These are phyloP conservation scores for Hoplias malabaricus DNA, from an alignment of 2,113 vertebrate genomes.

Conservation along the genomic window DNA sequence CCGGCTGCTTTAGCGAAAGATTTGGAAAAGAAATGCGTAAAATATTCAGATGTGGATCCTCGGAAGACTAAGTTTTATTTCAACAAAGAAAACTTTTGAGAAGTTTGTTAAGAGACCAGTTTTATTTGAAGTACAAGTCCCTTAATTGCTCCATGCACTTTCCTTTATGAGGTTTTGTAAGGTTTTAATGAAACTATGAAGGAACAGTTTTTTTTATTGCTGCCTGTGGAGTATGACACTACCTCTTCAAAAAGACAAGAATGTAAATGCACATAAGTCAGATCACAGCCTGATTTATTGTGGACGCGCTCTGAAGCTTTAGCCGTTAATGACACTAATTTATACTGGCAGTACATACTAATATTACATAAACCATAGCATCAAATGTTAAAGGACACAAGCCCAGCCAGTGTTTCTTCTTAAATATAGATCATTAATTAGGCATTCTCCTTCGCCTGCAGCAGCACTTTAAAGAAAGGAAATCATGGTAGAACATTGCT, in stretches of 20 bases:
- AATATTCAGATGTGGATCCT: slow-evolving; percentile 85
- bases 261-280: background rate
- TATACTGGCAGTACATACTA: too few relatives aligned
- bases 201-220: background rate
- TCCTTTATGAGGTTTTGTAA: background rate
- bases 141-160: background rate
- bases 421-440: too few relatives aligned
- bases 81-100: slow-evolving; percentile 93
- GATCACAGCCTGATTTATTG: background rate
- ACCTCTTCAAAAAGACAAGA: background rate
- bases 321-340: background rate
- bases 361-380: too few relatives aligned
- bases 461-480: too few relatives aligned
- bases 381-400: too few relatives aligned
- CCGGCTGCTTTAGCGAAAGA: slow-evolving; percentile 74
- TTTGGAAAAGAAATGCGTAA: slow-evolving; percentile 79
- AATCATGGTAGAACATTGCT: too few relatives aligned
- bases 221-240: background rate
- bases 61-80: slow-evolving; percentile 92
- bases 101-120: background rate
- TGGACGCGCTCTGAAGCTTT: background rate
- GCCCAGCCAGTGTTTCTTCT: too few relatives aligned
- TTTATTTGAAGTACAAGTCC: slow-evolving; percentile 2
- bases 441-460: too few relatives aligned
- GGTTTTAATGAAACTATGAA: background rate